Percentiles rank a stretch among this genome's conserved stretches.
Evolutionary conservation across 2,888 invertebrate species (phyloP).

Genomic region (Thera britannica): DNA sequence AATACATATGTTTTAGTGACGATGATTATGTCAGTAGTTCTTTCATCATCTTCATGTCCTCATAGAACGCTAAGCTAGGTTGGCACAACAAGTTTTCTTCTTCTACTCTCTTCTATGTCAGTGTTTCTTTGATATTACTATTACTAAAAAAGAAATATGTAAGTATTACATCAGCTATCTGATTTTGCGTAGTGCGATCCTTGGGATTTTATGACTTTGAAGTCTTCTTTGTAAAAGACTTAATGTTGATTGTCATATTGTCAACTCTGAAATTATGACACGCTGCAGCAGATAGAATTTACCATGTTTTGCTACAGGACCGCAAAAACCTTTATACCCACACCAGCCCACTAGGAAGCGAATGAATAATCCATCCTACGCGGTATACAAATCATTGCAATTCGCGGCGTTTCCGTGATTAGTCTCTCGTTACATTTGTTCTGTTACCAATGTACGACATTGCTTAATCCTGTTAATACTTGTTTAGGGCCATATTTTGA

Average conservation of each 20-base stretch:
- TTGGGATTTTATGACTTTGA: too few species aligned
- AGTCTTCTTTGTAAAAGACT: too few species aligned
- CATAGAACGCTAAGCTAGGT: too few species aligned
- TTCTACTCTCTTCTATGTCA: too few species aligned
- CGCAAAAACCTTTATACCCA: slow-evolving; percentile 41
- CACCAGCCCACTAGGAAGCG: slow-evolving; percentile 42
- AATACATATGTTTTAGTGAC: neutral
- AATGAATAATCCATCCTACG: slow-evolving; percentile 42
- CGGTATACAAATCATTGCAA: slow-evolving; percentile 32
- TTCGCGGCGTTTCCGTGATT: slow-evolving; percentile 34
- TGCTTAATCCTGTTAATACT: slow-evolving; percentile 20
- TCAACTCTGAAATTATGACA: neutral
- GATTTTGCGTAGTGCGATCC: too few species aligned
- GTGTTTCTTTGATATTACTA: too few species aligned
- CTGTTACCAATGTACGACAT: slow-evolving; percentile 7
- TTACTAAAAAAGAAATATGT: too few species aligned
- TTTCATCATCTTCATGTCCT: too few species aligned
- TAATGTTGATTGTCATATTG: too few species aligned
- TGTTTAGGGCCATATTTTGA: neutral
- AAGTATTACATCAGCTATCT: too few species aligned
- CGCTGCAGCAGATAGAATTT: neutral
- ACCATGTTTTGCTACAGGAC: slow-evolving; percentile 3
- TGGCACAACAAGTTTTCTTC: too few species aligned
- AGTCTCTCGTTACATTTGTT: slow-evolving; percentile 30
- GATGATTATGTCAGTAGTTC: too few species aligned